phyloP scores from a whole-genome alignment of 2,888 invertebrate species.

The Hypena proboscidalis region DNA sequence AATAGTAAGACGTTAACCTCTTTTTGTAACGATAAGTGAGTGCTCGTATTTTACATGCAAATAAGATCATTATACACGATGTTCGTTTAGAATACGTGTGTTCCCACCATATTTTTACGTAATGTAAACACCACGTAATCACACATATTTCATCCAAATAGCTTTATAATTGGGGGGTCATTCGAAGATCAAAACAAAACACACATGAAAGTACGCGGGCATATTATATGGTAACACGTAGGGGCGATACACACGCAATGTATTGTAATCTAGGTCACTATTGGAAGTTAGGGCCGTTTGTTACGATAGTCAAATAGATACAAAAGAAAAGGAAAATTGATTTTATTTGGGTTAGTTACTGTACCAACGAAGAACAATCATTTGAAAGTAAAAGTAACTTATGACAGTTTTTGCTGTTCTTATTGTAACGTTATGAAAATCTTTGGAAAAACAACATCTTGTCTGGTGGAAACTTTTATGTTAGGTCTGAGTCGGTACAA shows the following conservation, averaged over 20 bases:
- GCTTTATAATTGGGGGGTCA: constrained; percentile 61
- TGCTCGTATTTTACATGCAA: background rate
- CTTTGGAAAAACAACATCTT: too few species aligned
- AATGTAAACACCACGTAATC: constrained; percentile 43
- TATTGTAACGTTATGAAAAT: too few species aligned
- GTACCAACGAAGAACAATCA: too few species aligned
- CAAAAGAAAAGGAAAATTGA: too few species aligned
- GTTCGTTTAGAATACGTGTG: constrained; percentile 13
- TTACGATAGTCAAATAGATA: constrained; percentile 2
- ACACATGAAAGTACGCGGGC: constrained; percentile 39
- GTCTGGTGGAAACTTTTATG: too few species aligned
- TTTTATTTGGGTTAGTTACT: too few species aligned
- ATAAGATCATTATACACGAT: background rate
- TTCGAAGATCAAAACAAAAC: constrained; percentile 43
- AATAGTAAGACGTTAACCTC: too few species aligned
- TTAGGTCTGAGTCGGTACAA: too few species aligned
- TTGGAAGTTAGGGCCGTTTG: constrained; percentile 7
- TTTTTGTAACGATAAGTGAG: too few species aligned
- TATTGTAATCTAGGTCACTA: constrained; percentile 28
- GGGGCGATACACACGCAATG: constrained; percentile 26
- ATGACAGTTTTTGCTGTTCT: too few species aligned
- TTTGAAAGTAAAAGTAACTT: too few species aligned
- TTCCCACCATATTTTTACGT: constrained; percentile 26
- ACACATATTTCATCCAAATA: constrained; percentile 58
- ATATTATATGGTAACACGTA: constrained; percentile 32